Evolutionary conservation across 2,113 vertebrate species (phyloP).

Genomic region (Platycercus adscitus): DNA sequence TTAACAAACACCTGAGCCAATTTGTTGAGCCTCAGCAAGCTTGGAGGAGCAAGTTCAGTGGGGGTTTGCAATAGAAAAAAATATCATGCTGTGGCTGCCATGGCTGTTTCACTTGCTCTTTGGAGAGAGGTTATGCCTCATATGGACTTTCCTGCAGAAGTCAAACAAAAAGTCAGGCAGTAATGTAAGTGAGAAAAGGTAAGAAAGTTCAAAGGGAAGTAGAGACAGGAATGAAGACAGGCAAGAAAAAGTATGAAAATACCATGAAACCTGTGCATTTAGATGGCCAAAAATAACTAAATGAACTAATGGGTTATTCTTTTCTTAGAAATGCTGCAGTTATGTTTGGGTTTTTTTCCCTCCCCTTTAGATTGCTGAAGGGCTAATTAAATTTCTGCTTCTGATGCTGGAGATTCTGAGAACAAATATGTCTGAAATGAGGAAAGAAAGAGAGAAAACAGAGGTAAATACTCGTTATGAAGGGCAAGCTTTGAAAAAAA

Average conservation of each 20-base stretch:
- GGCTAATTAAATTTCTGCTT: background rate
- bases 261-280: background rate
- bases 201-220: background rate
- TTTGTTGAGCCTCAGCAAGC: background rate
- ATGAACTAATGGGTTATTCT: background rate
- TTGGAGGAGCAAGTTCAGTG: background rate
- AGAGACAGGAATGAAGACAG: background rate
- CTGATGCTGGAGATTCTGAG: background rate
- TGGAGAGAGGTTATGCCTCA: background rate
- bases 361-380: background rate
- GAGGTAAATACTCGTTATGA: background rate
- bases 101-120: background rate
- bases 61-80: background rate
- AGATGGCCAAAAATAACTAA: background rate
- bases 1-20: background rate
- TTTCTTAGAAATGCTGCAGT: background rate
- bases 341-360: background rate
- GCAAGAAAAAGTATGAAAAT: background rate
- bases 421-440: background rate
- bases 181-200: background rate
- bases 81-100: background rate
- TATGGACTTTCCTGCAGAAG: background rate
- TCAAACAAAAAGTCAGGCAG: background rate
- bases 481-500: background rate
- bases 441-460: background rate